Conservation (phyloP, 2,113 vertebrate species). For the Empidonax alnorum region DNA sequence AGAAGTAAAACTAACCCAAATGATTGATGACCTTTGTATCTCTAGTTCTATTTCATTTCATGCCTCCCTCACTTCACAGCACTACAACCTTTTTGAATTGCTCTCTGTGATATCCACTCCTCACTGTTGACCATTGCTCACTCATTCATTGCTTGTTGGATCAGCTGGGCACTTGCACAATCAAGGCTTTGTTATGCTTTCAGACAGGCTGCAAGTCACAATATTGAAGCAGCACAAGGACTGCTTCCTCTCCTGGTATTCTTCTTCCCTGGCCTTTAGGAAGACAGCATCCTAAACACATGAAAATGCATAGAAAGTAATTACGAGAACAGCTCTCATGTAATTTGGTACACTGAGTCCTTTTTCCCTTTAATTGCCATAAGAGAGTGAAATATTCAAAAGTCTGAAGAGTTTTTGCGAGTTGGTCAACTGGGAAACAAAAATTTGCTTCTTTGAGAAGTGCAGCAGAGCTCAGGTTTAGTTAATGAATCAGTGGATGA, state of each 20-base stretch:
- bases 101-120: conserved; percentile 65
- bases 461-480: not conserved
- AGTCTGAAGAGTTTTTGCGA: conserved; percentile 6
- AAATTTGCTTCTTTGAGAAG: not conserved
- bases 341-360: not conserved
- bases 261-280: conserved; percentile 27
- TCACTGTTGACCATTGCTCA: conserved; percentile 69
- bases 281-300: not conserved
- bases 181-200: conserved; percentile 65
- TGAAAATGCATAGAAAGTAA: conserved; percentile 6
- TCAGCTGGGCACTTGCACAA: conserved; percentile 73
- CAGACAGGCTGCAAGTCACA: conserved; percentile 70
- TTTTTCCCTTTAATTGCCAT: not conserved
- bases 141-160: conserved; percentile 73
- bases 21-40: not conserved
- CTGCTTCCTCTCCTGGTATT: conserved; percentile 60
- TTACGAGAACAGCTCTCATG: not conserved
- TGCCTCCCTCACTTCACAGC: conserved; percentile 45
- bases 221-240: conserved; percentile 69
- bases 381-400: not conserved
- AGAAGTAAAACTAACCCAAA: not conserved
- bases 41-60: conserved; percentile 23
- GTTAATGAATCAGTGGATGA: not conserved
- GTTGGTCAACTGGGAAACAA: not conserved
- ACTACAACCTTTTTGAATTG: conserved; percentile 60